These are phyloP conservation scores for Neuroterus valhalla DNA, from an alignment of 1,140 invertebrate species.

Conservation along the genomic window DNA sequence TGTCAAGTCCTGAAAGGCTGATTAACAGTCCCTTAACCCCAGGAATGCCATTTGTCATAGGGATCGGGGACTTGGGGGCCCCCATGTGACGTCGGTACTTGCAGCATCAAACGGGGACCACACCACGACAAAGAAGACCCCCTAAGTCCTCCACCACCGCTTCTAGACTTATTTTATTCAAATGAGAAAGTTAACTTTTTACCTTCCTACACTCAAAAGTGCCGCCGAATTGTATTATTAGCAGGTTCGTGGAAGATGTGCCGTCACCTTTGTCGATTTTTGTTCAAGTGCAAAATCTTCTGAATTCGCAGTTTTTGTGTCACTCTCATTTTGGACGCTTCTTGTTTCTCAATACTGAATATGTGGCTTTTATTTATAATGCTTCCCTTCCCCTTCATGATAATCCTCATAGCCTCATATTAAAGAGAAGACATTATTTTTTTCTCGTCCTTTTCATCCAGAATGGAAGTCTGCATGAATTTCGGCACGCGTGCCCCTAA, in stretches of 20 bases:
- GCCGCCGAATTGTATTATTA: slow-evolving; percentile 26
- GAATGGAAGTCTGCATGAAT: neutral
- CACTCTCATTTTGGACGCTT: neutral
- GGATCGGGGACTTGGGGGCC: neutral
- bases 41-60: slow-evolving; percentile 14
- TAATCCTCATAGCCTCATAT: neutral
- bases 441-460: neutral
- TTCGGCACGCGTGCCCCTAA: slow-evolving; percentile 1
- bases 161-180: slow-evolving; percentile 23
- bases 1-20: neutral
- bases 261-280: slow-evolving; percentile 5
- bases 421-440: neutral
- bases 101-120: neutral
- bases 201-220: slow-evolving; percentile 15
- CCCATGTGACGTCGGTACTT: neutral
- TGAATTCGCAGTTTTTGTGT: neutral
- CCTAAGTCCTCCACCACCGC: neutral
- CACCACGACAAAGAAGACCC: slow-evolving; percentile 19
- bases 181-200: slow-evolving; percentile 23
- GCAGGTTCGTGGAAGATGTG: slow-evolving; percentile 13
- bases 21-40: slow-evolving; percentile 5
- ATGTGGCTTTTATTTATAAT: neutral
- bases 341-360: neutral
- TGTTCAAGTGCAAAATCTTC: neutral
- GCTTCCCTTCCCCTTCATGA: neutral